Conservation (phyloP, 2,888 invertebrate species). For the Campoplex nolae region DNA sequence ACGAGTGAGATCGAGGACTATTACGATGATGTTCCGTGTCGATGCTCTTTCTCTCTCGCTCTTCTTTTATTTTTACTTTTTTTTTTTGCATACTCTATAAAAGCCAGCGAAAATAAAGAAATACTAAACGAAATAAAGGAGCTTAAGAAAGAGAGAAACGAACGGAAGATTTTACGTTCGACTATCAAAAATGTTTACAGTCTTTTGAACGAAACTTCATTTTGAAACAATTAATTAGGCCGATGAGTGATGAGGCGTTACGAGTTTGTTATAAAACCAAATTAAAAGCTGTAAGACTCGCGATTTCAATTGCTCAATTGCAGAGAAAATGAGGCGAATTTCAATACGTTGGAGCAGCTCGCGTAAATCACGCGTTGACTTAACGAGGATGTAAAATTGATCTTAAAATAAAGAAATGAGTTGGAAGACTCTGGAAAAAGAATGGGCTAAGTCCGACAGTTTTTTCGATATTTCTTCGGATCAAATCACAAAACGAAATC, state of each 20-base stretch:
- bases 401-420: background rate
- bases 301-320: background rate
- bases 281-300: background rate
- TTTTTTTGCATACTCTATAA: constrained; percentile 28
- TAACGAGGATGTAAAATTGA: background rate
- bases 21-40: constrained; percentile 50
- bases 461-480: background rate
- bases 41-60: constrained; percentile 43
- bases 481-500: background rate
- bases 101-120: constrained; percentile 38
- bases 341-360: background rate
- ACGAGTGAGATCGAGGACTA: constrained; percentile 55
- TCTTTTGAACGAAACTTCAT: background rate
- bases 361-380: background rate
- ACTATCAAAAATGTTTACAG: background rate
- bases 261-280: background rate
- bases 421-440: background rate
- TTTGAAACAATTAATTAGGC: background rate
- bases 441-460: background rate
- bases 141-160: constrained; percentile 38
- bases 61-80: constrained; percentile 1
- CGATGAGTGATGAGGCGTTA: too few species aligned
- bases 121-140: constrained; percentile 24
- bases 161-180: background rate
- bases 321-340: background rate